phyloP scores from a whole-genome alignment of 2,797 vertebrate species.

The Anguilla anguilla region DNA sequence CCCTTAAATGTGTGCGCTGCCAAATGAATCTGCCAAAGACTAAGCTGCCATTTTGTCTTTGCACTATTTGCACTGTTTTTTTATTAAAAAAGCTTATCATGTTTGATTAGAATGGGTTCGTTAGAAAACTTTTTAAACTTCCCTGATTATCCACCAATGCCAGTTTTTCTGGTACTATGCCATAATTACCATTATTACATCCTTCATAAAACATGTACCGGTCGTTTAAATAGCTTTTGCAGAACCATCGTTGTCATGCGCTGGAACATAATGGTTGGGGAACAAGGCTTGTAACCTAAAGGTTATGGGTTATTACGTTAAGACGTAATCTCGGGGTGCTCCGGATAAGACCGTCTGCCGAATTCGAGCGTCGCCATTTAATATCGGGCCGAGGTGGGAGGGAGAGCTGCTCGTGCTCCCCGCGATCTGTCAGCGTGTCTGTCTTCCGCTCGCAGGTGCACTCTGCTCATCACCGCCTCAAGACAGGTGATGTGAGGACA shows the following conservation, averaged over 20 bases:
- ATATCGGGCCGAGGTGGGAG: neutral
- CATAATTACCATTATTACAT: neutral
- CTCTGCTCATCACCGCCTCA: neutral
- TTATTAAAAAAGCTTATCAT: neutral
- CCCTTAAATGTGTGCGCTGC: neutral
- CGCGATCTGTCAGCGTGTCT: neutral
- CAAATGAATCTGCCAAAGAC: neutral
- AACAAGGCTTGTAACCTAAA: neutral
- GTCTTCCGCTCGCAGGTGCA: neutral
- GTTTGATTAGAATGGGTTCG: neutral
- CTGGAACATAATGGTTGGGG: neutral
- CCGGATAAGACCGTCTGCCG: neutral
- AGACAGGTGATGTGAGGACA: neutral
- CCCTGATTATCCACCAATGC: neutral
- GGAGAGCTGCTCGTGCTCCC: neutral
- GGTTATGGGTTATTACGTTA: neutral
- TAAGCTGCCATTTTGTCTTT: neutral
- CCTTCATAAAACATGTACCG: neutral
- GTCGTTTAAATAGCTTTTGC: neutral
- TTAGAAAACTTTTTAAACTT: neutral
- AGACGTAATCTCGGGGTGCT: neutral
- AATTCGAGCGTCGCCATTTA: neutral
- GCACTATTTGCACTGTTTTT: neutral
- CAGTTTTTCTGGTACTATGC: neutral
- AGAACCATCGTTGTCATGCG: neutral